Evolutionary conservation across 2,113 vertebrate species (phyloP).

Genomic region (Thermophis baileyi): DNA sequence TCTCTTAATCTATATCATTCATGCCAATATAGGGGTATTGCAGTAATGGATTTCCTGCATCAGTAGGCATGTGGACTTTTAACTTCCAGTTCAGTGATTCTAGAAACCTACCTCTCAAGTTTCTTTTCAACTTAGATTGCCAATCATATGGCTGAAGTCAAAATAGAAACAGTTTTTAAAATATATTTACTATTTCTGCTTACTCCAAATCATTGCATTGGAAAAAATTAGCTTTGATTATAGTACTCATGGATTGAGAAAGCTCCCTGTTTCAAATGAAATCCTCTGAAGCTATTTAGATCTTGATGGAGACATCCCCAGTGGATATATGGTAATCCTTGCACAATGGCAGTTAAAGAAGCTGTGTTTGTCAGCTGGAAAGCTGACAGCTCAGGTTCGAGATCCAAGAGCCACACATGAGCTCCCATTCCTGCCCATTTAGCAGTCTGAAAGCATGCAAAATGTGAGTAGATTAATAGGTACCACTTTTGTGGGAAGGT

Average conservation of each 20-base stretch:
- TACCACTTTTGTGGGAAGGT: neutral
- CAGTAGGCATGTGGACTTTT: neutral
- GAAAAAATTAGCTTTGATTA: slow-evolving; percentile 56
- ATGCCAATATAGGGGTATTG: neutral
- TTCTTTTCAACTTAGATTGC: slow-evolving; percentile 13
- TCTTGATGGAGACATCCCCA: slow-evolving; percentile 64
- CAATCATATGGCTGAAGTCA: neutral
- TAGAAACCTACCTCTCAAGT: neutral
- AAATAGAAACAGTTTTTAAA: slow-evolving; percentile 41
- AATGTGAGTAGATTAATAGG: neutral
- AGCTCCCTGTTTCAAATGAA: slow-evolving; percentile 57
- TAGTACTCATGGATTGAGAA: slow-evolving; percentile 62
- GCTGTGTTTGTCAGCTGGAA: neutral
- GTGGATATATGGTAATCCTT: slow-evolving; percentile 48
- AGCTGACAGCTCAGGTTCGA: neutral
- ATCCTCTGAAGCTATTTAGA: slow-evolving; percentile 63
- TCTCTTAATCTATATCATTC: neutral
- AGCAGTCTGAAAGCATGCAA: neutral
- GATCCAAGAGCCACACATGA: neutral
- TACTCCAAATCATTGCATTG: slow-evolving; percentile 50
- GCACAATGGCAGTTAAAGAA: neutral
- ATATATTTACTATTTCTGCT: slow-evolving; percentile 51
- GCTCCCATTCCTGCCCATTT: neutral
- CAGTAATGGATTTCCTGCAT: neutral
- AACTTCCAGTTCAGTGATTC: neutral